phyloP scores from a whole-genome alignment of 2,888 invertebrate genomes.

The Papilio protenor region DNA sequence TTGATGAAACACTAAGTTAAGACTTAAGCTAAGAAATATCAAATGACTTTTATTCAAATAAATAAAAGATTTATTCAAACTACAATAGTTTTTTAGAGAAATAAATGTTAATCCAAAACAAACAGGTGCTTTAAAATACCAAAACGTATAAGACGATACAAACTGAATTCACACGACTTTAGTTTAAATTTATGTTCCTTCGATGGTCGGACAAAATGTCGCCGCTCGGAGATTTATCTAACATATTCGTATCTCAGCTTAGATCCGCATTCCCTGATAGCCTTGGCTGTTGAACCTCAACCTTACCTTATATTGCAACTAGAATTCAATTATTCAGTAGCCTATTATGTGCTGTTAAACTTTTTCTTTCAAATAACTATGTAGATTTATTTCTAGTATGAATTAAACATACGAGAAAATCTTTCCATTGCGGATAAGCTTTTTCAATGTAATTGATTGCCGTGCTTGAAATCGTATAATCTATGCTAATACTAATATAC shows the following conservation, averaged over 20 bases:
- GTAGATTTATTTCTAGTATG: not conserved
- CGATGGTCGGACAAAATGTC: slow-evolving; percentile 35
- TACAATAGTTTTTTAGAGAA: not conserved
- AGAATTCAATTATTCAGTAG: slow-evolving; percentile 24
- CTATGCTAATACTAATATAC: too few relatives aligned
- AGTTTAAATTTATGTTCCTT: slow-evolving; percentile 40
- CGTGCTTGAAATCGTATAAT: too few relatives aligned
- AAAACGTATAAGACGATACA: slow-evolving; percentile 5
- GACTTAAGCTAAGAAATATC: not conserved
- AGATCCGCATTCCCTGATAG: slow-evolving; percentile 44
- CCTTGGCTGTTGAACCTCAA: slow-evolving; percentile 43
- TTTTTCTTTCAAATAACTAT: slow-evolving; percentile 16
- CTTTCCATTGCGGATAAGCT: not conserved
- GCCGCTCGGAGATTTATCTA: slow-evolving; percentile 40
- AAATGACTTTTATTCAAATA: not conserved
- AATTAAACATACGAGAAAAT: slow-evolving; percentile 9
- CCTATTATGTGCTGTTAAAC: slow-evolving; percentile 5
- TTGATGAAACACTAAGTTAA: too few relatives aligned
- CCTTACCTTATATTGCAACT: slow-evolving; percentile 34
- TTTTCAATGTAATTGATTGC: not conserved
- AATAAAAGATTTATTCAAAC: not conserved
- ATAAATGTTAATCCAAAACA: not conserved
- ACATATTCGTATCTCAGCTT: slow-evolving; percentile 38
- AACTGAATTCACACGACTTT: slow-evolving; percentile 30
- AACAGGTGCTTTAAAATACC: not conserved